Percentiles rank a stretch among this genome's conserved stretches.
These are phyloP conservation scores for Oncorhynchus nerka DNA, from an alignment of 2,113 vertebrate genomes.

Conservation along the genomic window DNA sequence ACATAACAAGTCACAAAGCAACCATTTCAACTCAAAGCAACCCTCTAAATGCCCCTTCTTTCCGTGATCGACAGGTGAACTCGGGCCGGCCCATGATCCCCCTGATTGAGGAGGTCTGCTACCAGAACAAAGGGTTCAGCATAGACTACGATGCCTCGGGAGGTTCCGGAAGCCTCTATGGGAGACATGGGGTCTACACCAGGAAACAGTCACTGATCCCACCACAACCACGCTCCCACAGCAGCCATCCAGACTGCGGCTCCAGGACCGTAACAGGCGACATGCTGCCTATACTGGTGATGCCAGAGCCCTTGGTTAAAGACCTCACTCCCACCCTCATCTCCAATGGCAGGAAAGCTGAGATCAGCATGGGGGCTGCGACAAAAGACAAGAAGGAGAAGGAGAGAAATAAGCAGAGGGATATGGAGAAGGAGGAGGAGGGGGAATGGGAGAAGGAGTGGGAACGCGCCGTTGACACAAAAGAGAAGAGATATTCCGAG, in stretches of 20 bases:
- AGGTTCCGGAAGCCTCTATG: conserved; percentile 44
- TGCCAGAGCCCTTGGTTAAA: conserved; percentile 10
- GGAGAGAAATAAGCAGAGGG: neutral
- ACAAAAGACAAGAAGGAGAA: neutral
- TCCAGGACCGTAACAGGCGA: neutral
- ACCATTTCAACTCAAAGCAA: neutral
- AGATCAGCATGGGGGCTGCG: neutral
- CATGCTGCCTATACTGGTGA: conserved; percentile 16
- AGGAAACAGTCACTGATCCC: conserved; percentile 39
- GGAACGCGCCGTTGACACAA: neutral
- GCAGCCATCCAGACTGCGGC: neutral
- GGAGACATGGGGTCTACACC: conserved; percentile 43
- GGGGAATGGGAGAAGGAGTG: neutral
- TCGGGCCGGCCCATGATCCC: conserved; percentile 19
- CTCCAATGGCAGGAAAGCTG: conserved; percentile 14
- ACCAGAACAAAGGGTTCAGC: conserved; percentile 34
- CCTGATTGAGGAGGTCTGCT: conserved; percentile 38
- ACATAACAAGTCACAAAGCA: no score
- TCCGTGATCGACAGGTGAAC: conserved; percentile 49
- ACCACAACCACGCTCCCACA: neutral
- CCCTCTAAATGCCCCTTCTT: conserved; percentile 31
- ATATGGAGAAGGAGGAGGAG: neutral
- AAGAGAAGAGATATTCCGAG: neutral
- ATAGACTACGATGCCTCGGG: conserved; percentile 20
- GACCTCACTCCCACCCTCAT: neutral